Evolutionary conservation across 1,140 invertebrate species (phyloP).

Genomic region (Lasioglossum albipes): DNA sequence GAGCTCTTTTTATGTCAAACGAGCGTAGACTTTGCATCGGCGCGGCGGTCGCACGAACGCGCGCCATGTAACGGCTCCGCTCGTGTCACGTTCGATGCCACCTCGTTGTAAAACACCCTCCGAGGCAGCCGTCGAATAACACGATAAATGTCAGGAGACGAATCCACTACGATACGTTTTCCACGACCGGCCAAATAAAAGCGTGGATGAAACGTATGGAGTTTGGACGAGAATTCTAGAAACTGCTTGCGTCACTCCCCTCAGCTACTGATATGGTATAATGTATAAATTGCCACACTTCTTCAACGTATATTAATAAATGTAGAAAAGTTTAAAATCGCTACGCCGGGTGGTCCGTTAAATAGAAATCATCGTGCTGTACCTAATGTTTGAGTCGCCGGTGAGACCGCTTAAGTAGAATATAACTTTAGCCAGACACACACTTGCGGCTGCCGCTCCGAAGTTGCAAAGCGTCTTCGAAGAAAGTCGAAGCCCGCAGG

Average conservation of each 20-base stretch:
- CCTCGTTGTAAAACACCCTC: constrained; percentile 6
- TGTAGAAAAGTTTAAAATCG: too few species aligned
- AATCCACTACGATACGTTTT: constrained; percentile 16
- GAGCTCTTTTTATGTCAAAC: constrained; percentile 28
- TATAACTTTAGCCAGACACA: too few species aligned
- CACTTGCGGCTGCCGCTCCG: too few species aligned
- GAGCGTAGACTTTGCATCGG: constrained; percentile 11
- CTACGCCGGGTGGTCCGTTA: too few species aligned
- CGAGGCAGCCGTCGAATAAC: neutral
- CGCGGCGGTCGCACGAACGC: neutral
- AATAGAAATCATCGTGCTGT: too few species aligned
- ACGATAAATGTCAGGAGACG: constrained; percentile 11
- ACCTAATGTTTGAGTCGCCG: too few species aligned
- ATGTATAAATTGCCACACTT: too few species aligned
- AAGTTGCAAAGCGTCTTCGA: too few species aligned
- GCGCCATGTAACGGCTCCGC: constrained; percentile 1
- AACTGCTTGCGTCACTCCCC: neutral
- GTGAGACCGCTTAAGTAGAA: too few species aligned
- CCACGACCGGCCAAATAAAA: constrained; percentile 6
- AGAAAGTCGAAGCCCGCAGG: too few species aligned
- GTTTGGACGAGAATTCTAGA: neutral
- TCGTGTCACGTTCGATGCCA: constrained; percentile 11
- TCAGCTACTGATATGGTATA: too few species aligned
- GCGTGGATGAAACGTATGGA: neutral
- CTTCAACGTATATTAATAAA: too few species aligned